Base-by-base conservation (phyloP, 2,888 invertebrate genomes). In the Vesta saturnalis region DNA sequence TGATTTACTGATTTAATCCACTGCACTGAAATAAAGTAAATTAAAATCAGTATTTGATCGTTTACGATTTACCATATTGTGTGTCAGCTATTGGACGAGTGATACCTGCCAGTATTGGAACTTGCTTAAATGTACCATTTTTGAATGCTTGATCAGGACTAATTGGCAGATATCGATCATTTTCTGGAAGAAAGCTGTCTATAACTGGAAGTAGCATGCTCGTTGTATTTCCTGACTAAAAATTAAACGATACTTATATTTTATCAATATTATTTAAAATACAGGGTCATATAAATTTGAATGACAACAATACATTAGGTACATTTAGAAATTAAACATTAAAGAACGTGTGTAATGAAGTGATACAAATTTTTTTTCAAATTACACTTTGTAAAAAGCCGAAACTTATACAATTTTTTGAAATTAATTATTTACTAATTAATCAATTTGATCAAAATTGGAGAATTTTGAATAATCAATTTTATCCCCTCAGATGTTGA, bases 31-130 rank as follows among this genome's bases (percentile, higher is more conserved):
- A 85, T 74, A 85, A 85, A 61, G 19, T 55, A 65, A 62, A 66
- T 57, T 61, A 10, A 15, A 35, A 19, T 64, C 12, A 14, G 22
- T 21, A 14, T 35, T 30, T 12, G 10, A 60, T 12, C 4, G 55
- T 56, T 47, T 16, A 58, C 15, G 18, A 23, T 69, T 77, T 76
- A 78, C 81, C 71, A 60, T 75, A 73, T 66, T 81, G 76, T 12
- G 77, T 72, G 68, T 80, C 76, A 10, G 77, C 72, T 15, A 82
- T 71, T 8, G 91, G 88, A 75, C 89, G 88, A n/a, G 89, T 88
- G 59, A 91, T 87, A 18, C 93, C 93, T 58, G 91, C 86, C 62
- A 93, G 83, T 54, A 92, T 82, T 22, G 92, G 90, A 14, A 92
- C 86, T 80, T 89, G 87, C 64, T 86, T 82, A 74, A 85, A 87